Evolutionary conservation across 1,140 invertebrate genomes (phyloP).

Genomic region (Leptopilina boulardi): DNA sequence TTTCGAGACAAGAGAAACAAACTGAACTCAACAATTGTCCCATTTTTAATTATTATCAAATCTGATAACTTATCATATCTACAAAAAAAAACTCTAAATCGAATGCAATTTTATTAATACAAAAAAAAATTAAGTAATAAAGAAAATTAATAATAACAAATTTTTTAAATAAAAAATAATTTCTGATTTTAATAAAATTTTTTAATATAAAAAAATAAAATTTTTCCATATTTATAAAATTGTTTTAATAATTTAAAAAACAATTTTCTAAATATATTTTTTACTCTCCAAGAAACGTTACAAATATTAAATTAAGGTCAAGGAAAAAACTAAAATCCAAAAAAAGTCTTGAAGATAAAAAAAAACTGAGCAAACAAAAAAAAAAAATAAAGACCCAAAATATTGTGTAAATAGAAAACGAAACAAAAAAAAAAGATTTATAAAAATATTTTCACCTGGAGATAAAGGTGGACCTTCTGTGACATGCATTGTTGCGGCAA

Average conservation of each 20-base stretch:
- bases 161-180: no score
- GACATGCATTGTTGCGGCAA: constrained; percentile 66
- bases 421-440: background rate
- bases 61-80: constrained; percentile 42
- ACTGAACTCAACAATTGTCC: constrained; percentile 7
- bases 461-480: constrained; percentile 67
- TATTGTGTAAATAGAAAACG: background rate
- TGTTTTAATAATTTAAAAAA: no score
- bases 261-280: no score
- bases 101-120: background rate
- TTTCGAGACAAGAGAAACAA: background rate
- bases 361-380: background rate
- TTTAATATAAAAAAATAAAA: no score
- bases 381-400: no score
- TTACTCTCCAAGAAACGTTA: no score
- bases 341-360: background rate
- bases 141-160: no score
- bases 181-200: no score
- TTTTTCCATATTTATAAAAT: no score
- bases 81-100: background rate
- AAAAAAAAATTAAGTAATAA: no score
- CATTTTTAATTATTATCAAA: background rate
- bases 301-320: no score
- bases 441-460: constrained; percentile 67
- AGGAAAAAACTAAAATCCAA: background rate